Evolutionary conservation across 2,888 invertebrate species (phyloP).

Genomic region (Parnassius glacialis): DNA sequence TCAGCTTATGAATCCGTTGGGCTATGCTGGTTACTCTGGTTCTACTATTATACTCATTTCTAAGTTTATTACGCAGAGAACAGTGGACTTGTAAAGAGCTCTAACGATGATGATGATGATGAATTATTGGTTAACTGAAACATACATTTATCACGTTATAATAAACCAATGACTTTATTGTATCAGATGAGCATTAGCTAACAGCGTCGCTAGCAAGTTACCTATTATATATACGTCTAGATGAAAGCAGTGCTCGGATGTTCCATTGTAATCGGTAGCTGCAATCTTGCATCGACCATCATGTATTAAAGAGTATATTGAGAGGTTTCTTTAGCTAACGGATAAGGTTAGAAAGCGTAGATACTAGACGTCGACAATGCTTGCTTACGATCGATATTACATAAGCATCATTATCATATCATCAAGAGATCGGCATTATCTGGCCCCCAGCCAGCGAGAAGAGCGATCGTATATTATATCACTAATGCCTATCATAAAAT

Average conservation of each 20-base stretch:
- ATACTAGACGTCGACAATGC: conserved; percentile 27
- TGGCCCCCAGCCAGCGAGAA: conserved; percentile 37
- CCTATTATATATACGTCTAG: not conserved
- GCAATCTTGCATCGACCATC: conserved; percentile 18
- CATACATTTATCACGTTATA: too few relatives aligned
- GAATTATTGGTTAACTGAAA: too few relatives aligned
- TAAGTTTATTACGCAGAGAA: too few relatives aligned
- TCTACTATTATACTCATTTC: too few relatives aligned
- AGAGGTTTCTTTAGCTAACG: conserved; percentile 33
- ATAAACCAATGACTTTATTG: too few relatives aligned
- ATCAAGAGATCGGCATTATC: conserved; percentile 32
- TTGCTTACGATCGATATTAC: conserved; percentile 34
- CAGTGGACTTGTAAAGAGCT: too few relatives aligned
- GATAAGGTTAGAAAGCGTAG: conserved; percentile 31
- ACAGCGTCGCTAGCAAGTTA: too few relatives aligned
- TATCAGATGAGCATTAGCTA: too few relatives aligned
- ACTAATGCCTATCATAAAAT: conserved; percentile 27
- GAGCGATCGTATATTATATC: conserved; percentile 29
- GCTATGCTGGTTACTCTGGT: too few relatives aligned
- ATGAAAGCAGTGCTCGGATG: conserved; percentile 6
- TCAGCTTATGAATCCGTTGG: too few relatives aligned
- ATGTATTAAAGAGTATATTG: conserved; percentile 31
- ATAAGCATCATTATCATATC: conserved; percentile 39
- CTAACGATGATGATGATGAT: too few relatives aligned
- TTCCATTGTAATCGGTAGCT: conserved; percentile 17